phyloP scores from a whole-genome alignment of 2,797 vertebrate genomes.

The Myotis myotis region DNA sequence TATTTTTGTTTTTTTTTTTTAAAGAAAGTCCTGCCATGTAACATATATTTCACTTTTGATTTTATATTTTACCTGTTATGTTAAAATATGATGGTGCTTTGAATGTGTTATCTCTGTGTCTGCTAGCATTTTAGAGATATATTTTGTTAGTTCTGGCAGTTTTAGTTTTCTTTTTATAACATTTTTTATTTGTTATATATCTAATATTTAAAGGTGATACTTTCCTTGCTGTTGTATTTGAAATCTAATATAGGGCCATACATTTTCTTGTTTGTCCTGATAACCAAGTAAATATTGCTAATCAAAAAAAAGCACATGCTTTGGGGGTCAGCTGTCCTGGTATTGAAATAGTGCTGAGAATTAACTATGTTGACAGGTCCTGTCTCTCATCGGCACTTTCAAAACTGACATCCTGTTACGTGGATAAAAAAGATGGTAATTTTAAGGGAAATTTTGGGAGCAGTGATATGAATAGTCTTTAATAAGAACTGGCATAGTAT shows the following conservation, averaged over 20 bases:
- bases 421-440: conserved; percentile 90
- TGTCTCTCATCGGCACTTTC: conserved; percentile 87
- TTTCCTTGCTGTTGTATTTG: conserved; percentile 80
- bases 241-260: conserved; percentile 81
- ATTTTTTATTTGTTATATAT: conserved; percentile 50
- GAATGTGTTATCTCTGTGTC: background rate
- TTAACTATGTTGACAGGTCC: conserved; percentile 88
- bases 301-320: conserved; percentile 76
- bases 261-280: conserved; percentile 81
- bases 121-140: background rate
- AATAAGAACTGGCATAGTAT: conserved; percentile 91
- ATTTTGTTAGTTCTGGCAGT: background rate
- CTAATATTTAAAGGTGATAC: conserved; percentile 59
- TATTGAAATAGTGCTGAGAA: conserved; percentile 86
- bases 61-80: background rate
- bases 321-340: conserved; percentile 79
- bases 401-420: conserved; percentile 89
- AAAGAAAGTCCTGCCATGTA: background rate
- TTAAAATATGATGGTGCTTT: background rate
- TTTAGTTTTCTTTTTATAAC: conserved; percentile 22
- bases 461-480: conserved; percentile 90
- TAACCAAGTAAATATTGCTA: conserved; percentile 85
- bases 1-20: background rate
- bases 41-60: background rate
- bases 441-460: conserved; percentile 93